Conservation (phyloP, 2,113 vertebrate species). For the Polypterus senegalus region DNA sequence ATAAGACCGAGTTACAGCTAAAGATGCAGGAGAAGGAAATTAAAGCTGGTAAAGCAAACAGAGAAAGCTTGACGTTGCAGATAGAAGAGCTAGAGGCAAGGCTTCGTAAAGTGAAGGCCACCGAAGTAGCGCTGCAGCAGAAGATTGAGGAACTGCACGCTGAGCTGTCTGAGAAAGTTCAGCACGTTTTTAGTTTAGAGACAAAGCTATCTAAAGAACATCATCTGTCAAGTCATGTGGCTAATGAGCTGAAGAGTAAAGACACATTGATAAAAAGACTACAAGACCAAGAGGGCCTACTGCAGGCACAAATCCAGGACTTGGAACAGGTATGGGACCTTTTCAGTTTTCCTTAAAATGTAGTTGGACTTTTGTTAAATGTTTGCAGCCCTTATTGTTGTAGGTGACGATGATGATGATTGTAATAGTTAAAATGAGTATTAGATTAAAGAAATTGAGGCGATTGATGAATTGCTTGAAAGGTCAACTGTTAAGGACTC, state of each 20-base stretch:
- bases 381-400: no score
- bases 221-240: conserved; percentile 13
- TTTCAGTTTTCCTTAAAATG: neutral
- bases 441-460: no score
- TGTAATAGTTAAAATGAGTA: no score
- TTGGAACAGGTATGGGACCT: conserved; percentile 26
- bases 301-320: conserved; percentile 6
- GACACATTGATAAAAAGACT: conserved; percentile 17
- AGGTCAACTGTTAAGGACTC: no score
- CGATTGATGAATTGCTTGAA: no score
- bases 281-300: conserved; percentile 8
- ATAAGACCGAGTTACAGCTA: conserved; percentile 10
- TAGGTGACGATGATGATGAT: no score
- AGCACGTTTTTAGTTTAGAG: conserved; percentile 10
- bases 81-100: conserved; percentile 14
- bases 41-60: conserved; percentile 1
- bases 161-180: conserved; percentile 4
- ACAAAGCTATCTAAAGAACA: conserved; percentile 8
- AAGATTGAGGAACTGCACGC: conserved; percentile 19
- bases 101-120: conserved; percentile 9
- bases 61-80: conserved; percentile 9
- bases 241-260: conserved; percentile 11
- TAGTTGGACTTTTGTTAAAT: no score
- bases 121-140: conserved; percentile 4
- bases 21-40: conserved; percentile 15